Conservation (phyloP, 2,797 vertebrate genomes). For the Eulemur mongoz region DNA sequence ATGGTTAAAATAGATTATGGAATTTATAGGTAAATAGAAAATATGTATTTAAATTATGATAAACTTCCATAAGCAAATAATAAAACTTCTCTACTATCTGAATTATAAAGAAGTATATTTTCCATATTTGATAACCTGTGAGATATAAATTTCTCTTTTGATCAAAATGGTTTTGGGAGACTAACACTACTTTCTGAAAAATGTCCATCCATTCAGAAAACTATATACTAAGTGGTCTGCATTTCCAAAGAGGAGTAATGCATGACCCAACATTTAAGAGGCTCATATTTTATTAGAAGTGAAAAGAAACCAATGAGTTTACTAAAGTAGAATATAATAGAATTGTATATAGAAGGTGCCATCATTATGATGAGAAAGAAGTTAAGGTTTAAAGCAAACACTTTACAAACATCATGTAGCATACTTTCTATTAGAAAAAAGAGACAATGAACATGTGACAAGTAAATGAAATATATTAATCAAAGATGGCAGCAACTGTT, state of each 20-base stretch:
- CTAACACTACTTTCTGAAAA: neutral
- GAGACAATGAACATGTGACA: neutral
- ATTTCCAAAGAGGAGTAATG: neutral
- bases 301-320: neutral
- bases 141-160: constrained; percentile 16
- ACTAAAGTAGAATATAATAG: neutral
- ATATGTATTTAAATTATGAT: neutral
- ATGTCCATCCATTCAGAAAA: neutral
- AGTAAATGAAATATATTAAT: neutral
- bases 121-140: neutral
- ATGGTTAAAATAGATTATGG: neutral
- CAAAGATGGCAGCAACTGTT: neutral
- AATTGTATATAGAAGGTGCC: neutral
- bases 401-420: neutral
- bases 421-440: neutral
- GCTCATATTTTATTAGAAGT: neutral
- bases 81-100: neutral
- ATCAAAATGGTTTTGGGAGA: neutral
- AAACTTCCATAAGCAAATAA: neutral
- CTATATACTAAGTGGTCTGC: neutral
- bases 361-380: neutral
- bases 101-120: constrained; percentile 4
- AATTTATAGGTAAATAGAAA: neutral
- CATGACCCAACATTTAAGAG: neutral
- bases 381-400: neutral